Conservation (phyloP, 2,888 invertebrate species). For the Platynereis dumerilii region DNA sequence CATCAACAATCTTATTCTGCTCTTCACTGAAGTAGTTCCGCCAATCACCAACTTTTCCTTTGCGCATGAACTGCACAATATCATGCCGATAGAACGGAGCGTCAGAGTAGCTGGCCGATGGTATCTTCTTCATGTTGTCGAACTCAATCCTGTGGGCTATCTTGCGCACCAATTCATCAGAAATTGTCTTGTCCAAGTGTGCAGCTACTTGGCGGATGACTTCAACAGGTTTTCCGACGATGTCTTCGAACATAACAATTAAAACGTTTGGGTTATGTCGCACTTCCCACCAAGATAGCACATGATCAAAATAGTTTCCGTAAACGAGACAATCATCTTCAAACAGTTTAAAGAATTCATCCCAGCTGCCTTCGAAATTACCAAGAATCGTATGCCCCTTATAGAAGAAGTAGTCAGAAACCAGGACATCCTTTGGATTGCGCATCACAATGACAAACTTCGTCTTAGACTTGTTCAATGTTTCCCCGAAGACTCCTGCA, state of each 20-base stretch:
- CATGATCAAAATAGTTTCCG: constrained; percentile 1
- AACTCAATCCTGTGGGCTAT: background rate
- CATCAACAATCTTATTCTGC: background rate
- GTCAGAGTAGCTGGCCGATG: no score
- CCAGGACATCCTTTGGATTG: background rate
- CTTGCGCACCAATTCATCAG: background rate
- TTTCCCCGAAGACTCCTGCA: background rate
- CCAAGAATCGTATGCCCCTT: background rate
- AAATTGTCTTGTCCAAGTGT: background rate
- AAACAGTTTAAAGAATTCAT: constrained; percentile 6
- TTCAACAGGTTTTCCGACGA: background rate
- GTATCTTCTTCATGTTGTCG: background rate
- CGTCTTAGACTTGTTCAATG: no score
- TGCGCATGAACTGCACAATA: background rate
- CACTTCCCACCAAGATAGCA: background rate
- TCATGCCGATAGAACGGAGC: no score
- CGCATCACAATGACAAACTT: background rate
- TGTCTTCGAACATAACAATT: background rate
- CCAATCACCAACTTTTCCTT: background rate
- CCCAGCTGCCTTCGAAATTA: background rate
- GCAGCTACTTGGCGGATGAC: background rate
- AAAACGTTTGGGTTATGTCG: background rate
- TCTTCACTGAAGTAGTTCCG: background rate
- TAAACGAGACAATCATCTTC: background rate
- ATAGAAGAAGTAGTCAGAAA: background rate